Evolutionary conservation across 2,113 vertebrate species (phyloP).

Genomic region (Eulacestoma nigropectus): DNA sequence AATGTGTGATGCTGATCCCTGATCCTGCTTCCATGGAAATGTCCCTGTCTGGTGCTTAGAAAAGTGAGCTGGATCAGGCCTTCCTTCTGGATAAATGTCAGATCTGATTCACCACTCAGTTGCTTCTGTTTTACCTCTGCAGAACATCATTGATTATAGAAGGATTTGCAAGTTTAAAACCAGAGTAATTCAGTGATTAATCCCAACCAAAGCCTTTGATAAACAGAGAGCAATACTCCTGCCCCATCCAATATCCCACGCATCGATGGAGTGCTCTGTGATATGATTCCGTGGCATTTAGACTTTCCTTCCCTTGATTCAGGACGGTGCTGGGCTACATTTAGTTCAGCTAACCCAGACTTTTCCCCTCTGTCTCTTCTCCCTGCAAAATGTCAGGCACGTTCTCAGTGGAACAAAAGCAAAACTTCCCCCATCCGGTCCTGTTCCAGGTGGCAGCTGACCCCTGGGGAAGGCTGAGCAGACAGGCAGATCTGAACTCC

Average conservation of each 20-base stretch:
- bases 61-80: neutral
- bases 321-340: neutral
- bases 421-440: neutral
- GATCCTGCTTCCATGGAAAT: neutral
- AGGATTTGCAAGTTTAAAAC: constrained; percentile 29
- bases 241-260: neutral
- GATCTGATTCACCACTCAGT: neutral
- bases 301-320: neutral
- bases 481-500: neutral
- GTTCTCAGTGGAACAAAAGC: neutral
- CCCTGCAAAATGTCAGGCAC: neutral
- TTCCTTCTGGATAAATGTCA: constrained; percentile 32
- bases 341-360: neutral
- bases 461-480: neutral
- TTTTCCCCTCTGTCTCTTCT: neutral
- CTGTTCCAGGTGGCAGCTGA: neutral
- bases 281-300: neutral
- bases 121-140: constrained; percentile 13
- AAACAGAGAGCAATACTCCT: neutral
- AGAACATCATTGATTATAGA: neutral
- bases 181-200: constrained; percentile 28
- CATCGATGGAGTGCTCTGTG: neutral
- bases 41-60: neutral
- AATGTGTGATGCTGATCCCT: neutral
- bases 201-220: neutral